phyloP scores from a whole-genome alignment of 2,113 vertebrate genomes.

The Tychaedon coryphoeus region DNA sequence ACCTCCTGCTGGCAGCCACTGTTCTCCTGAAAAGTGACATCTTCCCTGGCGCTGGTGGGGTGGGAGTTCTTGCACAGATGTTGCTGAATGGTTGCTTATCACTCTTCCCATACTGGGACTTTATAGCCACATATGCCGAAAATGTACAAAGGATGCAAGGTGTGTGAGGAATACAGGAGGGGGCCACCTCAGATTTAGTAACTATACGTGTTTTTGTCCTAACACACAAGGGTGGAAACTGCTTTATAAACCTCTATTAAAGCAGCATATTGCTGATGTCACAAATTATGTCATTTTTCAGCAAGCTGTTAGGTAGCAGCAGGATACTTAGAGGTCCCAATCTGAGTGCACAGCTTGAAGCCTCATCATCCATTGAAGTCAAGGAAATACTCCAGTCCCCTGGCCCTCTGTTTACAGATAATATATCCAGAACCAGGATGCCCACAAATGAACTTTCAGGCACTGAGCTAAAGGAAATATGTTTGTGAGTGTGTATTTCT shows the following conservation, averaged over 20 bases:
- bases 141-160: neutral
- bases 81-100: neutral
- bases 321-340: constrained; percentile 38
- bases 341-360: constrained; percentile 64
- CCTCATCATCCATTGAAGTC: constrained; percentile 57
- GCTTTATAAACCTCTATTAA: constrained; percentile 2
- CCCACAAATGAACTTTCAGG: constrained; percentile 30
- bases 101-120: neutral
- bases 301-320: constrained; percentile 31
- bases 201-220: neutral
- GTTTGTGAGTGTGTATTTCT: neutral
- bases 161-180: neutral
- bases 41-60: neutral
- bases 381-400: constrained; percentile 41
- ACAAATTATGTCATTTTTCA: constrained; percentile 69
- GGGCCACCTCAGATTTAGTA: neutral
- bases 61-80: neutral
- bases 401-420: constrained; percentile 55
- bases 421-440: constrained; percentile 49
- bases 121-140: neutral
- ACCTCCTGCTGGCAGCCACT: neutral
- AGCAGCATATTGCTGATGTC: constrained; percentile 52
- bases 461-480: constrained; percentile 16
- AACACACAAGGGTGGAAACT: neutral
- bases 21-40: constrained; percentile 34